Conservation (phyloP, 2,888 invertebrate genomes). For the Sialis fuliginosa region DNA sequence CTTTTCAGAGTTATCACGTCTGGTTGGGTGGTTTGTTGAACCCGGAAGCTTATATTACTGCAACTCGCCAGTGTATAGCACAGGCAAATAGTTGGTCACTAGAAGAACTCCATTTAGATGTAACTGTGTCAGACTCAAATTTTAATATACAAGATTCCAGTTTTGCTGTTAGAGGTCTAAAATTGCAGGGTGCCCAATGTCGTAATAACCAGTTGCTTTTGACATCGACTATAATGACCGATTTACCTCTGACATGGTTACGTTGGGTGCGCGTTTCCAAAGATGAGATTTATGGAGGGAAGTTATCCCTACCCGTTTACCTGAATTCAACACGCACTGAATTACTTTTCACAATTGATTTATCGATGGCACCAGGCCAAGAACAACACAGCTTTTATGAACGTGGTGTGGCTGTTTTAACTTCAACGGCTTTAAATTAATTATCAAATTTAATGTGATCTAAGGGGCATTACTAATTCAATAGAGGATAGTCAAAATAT, state of each 20-base stretch:
- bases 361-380: constrained; percentile 79
- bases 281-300: constrained; percentile 28
- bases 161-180: constrained; percentile 46
- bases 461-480: no score
- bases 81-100: constrained; percentile 94
- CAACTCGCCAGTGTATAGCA: constrained; percentile 95
- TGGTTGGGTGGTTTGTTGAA: constrained; percentile 97
- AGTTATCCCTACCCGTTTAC: constrained; percentile 88
- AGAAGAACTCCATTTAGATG: constrained; percentile 83
- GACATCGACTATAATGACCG: constrained; percentile 89
- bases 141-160: constrained; percentile 18
- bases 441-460: neutral
- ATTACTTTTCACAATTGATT: constrained; percentile 85
- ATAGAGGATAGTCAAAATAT: no score
- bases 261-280: constrained; percentile 51
- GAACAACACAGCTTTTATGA: constrained; percentile 96
- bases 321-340: constrained; percentile 91
- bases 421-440: constrained; percentile 79
- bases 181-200: constrained; percentile 91
- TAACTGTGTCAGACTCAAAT: constrained; percentile 40
- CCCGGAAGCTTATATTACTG: constrained; percentile 98
- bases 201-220: constrained; percentile 77
- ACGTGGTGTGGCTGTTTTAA: constrained; percentile 90
- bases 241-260: constrained; percentile 74
- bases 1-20: constrained; percentile 65